Conservation (phyloP, 1,140 invertebrate species). For the Nebria ingens region DNA sequence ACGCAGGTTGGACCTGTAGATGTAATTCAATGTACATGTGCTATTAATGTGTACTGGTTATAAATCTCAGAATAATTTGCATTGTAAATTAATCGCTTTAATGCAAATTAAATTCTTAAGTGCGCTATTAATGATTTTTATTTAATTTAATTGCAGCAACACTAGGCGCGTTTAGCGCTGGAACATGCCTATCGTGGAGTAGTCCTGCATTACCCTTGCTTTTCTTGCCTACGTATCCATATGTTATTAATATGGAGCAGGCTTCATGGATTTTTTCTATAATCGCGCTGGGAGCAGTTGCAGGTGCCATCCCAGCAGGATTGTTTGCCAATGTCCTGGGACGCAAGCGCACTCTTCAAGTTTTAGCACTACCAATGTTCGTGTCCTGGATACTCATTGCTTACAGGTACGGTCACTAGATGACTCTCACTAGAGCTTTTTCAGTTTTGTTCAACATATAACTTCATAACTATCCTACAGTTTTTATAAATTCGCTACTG, state of each 20-base stretch:
- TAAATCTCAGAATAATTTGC: too few relatives aligned
- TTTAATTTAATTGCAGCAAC: conserved; percentile 37
- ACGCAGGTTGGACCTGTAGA: too few relatives aligned
- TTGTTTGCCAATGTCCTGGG: conserved; percentile 53
- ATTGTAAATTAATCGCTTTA: too few relatives aligned
- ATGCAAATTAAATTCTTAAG: too few relatives aligned
- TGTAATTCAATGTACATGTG: too few relatives aligned
- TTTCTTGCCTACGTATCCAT: neutral
- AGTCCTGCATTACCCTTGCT: conserved; percentile 41
- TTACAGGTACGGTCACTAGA: conserved; percentile 33
- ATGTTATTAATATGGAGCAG: conserved; percentile 24
- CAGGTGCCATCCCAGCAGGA: conserved; percentile 44
- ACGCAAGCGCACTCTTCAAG: conserved; percentile 47
- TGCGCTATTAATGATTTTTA: neutral
- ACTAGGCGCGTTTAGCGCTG: conserved; percentile 41
- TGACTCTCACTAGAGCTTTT: neutral
- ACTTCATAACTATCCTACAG: conserved; percentile 5
- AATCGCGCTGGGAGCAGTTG: conserved; percentile 42
- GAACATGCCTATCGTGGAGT: conserved; percentile 45
- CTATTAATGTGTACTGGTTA: too few relatives aligned
- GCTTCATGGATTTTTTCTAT: conserved; percentile 45
- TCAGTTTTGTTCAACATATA: conserved; percentile 6
- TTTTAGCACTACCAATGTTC: conserved; percentile 44
- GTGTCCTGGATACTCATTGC: conserved; percentile 51
- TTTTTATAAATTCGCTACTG: neutral